Evolutionary conservation across 2,797 vertebrate species (phyloP).

Genomic region (Balearica regulorum): DNA sequence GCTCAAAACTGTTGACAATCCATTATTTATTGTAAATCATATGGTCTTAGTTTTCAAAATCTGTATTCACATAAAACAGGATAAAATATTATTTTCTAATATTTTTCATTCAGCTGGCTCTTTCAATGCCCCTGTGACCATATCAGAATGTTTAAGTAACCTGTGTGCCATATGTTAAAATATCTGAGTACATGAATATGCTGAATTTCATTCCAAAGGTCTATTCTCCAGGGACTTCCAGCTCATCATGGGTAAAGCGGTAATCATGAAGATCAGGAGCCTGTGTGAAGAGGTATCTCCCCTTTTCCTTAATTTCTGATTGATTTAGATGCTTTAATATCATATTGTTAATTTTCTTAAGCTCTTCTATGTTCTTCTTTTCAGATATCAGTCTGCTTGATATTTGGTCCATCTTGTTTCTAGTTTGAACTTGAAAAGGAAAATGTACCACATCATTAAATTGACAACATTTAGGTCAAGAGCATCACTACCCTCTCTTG

Average conservation of each 20-base stretch:
- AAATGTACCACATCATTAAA: slow-evolving; percentile 27
- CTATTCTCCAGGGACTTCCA: background rate
- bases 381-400: slow-evolving; percentile 69
- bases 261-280: slow-evolving; percentile 3
- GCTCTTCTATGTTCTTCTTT: slow-evolving; percentile 71
- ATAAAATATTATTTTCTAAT: background rate
- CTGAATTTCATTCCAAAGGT: background rate
- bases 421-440: slow-evolving; percentile 75
- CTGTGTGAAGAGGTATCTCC: background rate
- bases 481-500: background rate
- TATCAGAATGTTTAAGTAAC: slow-evolving; percentile 4
- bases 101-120: background rate
- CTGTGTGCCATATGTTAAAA: background rate
- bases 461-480: background rate
- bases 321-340: slow-evolving; percentile 67
- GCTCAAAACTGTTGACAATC: background rate
- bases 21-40: background rate
- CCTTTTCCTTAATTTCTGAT: slow-evolving; percentile 41
- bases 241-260: background rate
- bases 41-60: background rate
- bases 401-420: slow-evolving; percentile 70
- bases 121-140: background rate
- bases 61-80: background rate
- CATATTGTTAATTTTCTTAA: slow-evolving; percentile 74
- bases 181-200: background rate